A percentile compares a stretch with the other conserved stretches of the same genome.
phyloP scores from a whole-genome alignment of 1,140 invertebrate genomes.

The Cyclargus thomasi region DNA sequence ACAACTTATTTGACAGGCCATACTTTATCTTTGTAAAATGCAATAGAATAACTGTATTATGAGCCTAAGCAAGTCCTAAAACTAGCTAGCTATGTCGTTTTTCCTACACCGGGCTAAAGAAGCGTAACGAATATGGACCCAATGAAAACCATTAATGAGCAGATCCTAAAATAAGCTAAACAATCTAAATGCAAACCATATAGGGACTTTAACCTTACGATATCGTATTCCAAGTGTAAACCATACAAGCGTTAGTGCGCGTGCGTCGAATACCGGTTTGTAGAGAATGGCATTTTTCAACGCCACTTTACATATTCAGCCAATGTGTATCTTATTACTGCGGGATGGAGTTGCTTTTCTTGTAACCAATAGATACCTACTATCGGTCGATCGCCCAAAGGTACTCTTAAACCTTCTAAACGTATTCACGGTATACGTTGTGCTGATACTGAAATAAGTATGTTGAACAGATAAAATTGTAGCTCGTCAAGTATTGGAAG shows the following conservation, averaged over 20 bases:
- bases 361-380: neutral
- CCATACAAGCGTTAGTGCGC: constrained; percentile 54
- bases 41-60: too few species aligned
- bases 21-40: too few species aligned
- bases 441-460: neutral
- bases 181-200: constrained; percentile 59
- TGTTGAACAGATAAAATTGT: neutral
- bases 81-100: too few species aligned
- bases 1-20: too few species aligned
- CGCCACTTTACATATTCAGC: constrained; percentile 17
- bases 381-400: constrained; percentile 1
- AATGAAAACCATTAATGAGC: constrained; percentile 30
- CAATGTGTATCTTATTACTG: neutral
- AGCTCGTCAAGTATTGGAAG: neutral
- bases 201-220: constrained; percentile 49
- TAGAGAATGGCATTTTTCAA: constrained; percentile 32
- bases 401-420: constrained; percentile 7
- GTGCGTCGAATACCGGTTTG: constrained; percentile 55
- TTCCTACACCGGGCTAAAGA: neutral
- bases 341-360: neutral
- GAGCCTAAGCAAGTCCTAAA: too few species aligned
- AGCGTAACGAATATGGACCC: neutral
- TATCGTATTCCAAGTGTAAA: constrained; percentile 52
- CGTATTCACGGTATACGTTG: neutral
- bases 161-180: constrained; percentile 52